A percentile compares a stretch with the other conserved stretches of the same genome.
Conservation (phyloP, 1,140 invertebrate genomes). For the Drosophila rhopaloa region DNA sequence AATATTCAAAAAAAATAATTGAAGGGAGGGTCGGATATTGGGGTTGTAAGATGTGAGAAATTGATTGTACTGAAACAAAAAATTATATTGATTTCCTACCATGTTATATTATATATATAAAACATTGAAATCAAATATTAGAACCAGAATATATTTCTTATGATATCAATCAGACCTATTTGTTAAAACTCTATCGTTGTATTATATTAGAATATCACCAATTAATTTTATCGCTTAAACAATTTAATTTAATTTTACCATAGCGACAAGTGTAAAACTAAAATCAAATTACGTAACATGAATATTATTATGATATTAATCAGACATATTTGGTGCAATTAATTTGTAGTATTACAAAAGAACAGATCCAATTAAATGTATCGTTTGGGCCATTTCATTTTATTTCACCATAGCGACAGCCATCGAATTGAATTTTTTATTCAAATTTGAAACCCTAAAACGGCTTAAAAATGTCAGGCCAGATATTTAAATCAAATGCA, state of each 20-base stretch:
- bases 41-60: constrained; percentile 2
- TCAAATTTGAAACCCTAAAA: constrained; percentile 19
- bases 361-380: constrained; percentile 7
- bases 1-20: constrained; percentile 20
- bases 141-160: too few species aligned
- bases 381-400: neutral
- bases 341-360: constrained; percentile 2
- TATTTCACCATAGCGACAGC: constrained; percentile 7
- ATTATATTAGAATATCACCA: too few species aligned
- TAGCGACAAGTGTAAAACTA: neutral
- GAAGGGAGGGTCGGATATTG: neutral
- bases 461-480: constrained; percentile 9
- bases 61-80: neutral
- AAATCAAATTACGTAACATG: neutral
- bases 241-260: too few species aligned
- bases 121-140: too few species aligned
- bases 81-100: neutral
- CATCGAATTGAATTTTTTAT: constrained; percentile 1
- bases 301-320: neutral
- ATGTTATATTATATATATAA: too few species aligned
- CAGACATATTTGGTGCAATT: neutral
- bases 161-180: too few species aligned
- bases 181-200: too few species aligned
- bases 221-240: too few species aligned
- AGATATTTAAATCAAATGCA: constrained; percentile 20